These are phyloP conservation scores for Leguminivora glycinivorella DNA, from an alignment of 1,140 invertebrate genomes.

Conservation along the genomic window DNA sequence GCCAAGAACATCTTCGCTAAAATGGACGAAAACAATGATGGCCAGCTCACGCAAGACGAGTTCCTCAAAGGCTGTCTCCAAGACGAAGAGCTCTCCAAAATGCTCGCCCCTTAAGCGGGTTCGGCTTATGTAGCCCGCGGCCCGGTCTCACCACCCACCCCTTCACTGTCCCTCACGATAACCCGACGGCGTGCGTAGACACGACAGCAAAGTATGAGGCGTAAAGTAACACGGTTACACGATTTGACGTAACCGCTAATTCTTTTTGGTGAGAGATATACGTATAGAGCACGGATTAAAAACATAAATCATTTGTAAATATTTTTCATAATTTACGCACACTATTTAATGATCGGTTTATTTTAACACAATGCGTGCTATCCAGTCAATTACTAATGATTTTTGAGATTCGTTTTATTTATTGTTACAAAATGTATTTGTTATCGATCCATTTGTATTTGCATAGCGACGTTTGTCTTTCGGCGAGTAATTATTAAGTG, in stretches of 20 bases:
- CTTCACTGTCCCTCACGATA: conserved; percentile 48
- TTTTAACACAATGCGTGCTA: conserved; percentile 10
- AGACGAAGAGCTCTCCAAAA: conserved; percentile 97
- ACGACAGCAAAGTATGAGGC: conserved; percentile 37
- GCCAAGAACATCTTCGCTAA: conserved; percentile 99
- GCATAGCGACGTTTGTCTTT: conserved; percentile 15
- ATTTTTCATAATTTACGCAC: conserved; percentile 18
- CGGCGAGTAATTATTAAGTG: conserved; percentile 30
- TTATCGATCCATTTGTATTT: not conserved
- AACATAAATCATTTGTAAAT: conserved; percentile 18
- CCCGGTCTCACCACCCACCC: conserved; percentile 46
- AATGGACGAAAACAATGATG: conserved; percentile 99
- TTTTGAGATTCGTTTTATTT: conserved; percentile 13
- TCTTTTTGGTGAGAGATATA: conserved; percentile 10
- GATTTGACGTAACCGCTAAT: not conserved
- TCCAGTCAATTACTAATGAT: conserved; percentile 16
- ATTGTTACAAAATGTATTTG: not conserved
- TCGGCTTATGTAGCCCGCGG: conserved; percentile 32
- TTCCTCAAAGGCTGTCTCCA: conserved; percentile 99
- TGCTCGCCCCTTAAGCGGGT: conserved; percentile 91
- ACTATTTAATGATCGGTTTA: conserved; percentile 11
- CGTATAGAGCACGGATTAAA: not conserved
- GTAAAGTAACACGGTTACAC: conserved; percentile 7
- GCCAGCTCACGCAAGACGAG: conserved; percentile 98
- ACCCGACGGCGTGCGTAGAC: conserved; percentile 52